Base-by-base conservation (phyloP, 2,113 vertebrate genomes). In the Turnix velox region DNA sequence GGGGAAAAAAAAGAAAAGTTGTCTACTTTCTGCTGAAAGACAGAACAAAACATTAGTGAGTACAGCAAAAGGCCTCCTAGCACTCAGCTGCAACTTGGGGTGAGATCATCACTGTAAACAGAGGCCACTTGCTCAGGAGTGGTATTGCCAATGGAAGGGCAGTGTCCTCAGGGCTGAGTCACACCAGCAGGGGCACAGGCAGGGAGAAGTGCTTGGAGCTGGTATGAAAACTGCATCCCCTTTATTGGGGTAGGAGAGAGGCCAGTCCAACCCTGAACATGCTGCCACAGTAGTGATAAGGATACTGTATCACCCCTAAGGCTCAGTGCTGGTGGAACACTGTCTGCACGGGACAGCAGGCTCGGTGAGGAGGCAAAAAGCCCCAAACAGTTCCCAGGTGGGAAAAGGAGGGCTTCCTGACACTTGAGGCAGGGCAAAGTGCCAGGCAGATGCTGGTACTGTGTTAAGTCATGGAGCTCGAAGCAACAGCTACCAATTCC, bases 191-290 rank as follows among this genome's bases (percentile, higher is more conserved):
- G 27, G 78, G 19, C 75, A 12, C 30, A 9, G 25, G n/a, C 59
- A 12, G 33, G 14, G 35, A 59, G 48, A 0, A 4, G 9, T 4
- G 5, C 65, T 3, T 2, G 57, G 52, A 58, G n/a, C 39, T 24
- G 52, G 14, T 1, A 6, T 22, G 22, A 3, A 0, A 1, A 6
- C 54, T 51, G 49, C 23, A 10, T 1, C 16, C 23, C 10, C 17
- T 20, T 15, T 3, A 1, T 0, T 0, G 0, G 9, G 46, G 14
- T 2, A 5, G 23, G 14, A 27, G 25, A 54, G 14, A 19, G 39
- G 31, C 23, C 7, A 68, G 17, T 4, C 12, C 74, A 5, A 0
- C 31, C 12, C 1, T 0, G 3, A 35, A 43, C 33, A 0, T 0
- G 18, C 52, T 33, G 46, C 33, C 23, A 4, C 0, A 3, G 37